Percentiles rank a stretch among this genome's conserved stretches.
Conservation (phyloP, 2,113 vertebrate genomes). For the Tyrannus savana region DNA sequence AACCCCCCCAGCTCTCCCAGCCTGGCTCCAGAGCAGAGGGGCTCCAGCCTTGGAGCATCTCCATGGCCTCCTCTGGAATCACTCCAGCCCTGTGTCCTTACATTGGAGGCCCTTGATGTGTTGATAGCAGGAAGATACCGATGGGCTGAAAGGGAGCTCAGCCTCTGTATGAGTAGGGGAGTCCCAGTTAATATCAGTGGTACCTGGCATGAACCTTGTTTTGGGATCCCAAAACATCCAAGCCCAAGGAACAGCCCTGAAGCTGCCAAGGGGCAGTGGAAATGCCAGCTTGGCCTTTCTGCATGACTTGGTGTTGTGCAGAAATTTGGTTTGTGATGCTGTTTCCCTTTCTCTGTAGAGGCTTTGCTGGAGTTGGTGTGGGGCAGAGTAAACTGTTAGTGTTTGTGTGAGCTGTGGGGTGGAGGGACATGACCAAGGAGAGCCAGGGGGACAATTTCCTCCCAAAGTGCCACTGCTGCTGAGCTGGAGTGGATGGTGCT, state of each 20-base stretch:
- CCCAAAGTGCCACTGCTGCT: rapidly evolving
- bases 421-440: not conserved
- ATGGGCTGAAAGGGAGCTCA: not conserved
- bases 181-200: not conserved
- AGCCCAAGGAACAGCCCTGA: not conserved
- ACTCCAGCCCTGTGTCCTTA: not conserved
- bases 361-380: not conserved
- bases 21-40: not conserved
- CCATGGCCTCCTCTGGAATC: rapidly evolving
- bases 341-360: not conserved
- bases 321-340: not conserved
- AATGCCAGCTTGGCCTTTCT: not conserved
- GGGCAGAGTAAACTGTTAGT: not conserved
- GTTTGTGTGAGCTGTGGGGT: not conserved
- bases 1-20: not conserved
- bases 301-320: not conserved
- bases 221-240: not conserved
- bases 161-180: rapidly evolving
- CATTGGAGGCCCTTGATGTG: not conserved
- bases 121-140: not conserved
- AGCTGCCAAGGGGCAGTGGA: not conserved
- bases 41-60: not conserved
- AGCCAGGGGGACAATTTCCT: not conserved
- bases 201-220: not conserved
- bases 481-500: rapidly evolving